Evolutionary conservation across 2,113 vertebrate genomes (phyloP), one percentile per base, ranked within the genome.

Genomic region (Nothobranchius kuhntae): DNA sequence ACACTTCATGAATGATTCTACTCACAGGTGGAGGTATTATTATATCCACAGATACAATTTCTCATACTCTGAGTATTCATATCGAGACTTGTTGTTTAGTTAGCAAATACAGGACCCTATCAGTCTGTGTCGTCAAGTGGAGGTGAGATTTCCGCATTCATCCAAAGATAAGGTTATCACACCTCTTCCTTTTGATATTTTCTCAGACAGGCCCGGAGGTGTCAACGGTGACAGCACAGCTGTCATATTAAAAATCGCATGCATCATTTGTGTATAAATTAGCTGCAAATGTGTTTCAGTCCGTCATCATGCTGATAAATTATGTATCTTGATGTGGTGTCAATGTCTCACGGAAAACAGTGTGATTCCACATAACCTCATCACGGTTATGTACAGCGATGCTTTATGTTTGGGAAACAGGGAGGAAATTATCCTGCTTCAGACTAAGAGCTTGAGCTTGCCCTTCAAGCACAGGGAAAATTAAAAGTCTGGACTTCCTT

Each of bases 61-160:
- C 50, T 82, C 65, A 67, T 63, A 59, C 65, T 68, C 21, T 47
- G 44, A 61, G 52, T 13, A 63, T 83, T 79, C 65, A 77, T 70
- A 65, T 78, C 61, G 38, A 80, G 74, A 80, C 42, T 53, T 56
- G 17, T 0, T 61, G 67, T 73, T 77, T 71, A 42, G 45, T 71
- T 65, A 14, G n/a, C 35, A 48, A 58, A 44, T 53, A 46, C 26
- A 44, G 46, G 38, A 67, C 36, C 61, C n/a, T 24, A 75, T 67
- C 56, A 67, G 71, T 77, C 77, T 52, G 48, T 60, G 14, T 44
- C 64, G 50, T 67, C 10, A 56, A 12, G 52, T 45, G 38, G 57
- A 40, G 55, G 8, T 58, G 61, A 58, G 42, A 57, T 55, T 76
- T 55, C 48, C 66, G 60, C 65, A 24, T 58, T 55, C 53, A 50